These are phyloP conservation scores for Acanthochromis polyacanthus DNA, from an alignment of 2,113 vertebrate species.

Conservation along the genomic window DNA sequence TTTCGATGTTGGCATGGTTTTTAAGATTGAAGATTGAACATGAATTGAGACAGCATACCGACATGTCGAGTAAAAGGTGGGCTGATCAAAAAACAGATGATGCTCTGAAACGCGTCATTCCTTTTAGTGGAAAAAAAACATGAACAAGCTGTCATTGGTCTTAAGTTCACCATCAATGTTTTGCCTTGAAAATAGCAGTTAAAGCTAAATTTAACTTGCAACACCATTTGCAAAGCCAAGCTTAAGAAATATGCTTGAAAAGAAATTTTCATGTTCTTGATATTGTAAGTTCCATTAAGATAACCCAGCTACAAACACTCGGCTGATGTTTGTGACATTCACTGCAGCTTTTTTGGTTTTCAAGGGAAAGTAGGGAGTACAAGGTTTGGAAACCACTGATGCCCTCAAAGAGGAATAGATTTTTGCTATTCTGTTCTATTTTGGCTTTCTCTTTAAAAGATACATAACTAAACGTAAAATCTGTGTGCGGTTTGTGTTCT, in stretches of 20 bases:
- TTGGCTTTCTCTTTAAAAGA: not conserved
- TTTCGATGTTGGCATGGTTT: not conserved
- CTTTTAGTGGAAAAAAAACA: not conserved
- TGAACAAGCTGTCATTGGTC: too few species aligned
- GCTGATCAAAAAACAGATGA: not conserved
- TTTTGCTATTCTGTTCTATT: rapidly evolving
- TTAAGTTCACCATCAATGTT: too few species aligned
- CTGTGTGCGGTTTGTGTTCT: not conserved
- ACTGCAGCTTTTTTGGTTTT: too few species aligned
- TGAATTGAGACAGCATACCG: not conserved
- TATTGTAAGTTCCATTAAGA: not conserved
- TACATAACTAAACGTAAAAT: too few species aligned
- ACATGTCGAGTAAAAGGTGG: not conserved
- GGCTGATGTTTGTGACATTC: too few species aligned
- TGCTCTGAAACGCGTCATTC: not conserved
- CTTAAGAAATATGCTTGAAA: not conserved
- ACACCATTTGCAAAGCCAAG: not conserved
- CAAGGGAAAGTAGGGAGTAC: too few species aligned
- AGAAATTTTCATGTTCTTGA: not conserved
- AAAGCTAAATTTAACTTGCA: not conserved
- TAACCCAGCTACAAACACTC: not conserved
- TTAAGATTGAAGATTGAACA: not conserved
- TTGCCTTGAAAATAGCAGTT: not conserved
- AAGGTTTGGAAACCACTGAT: too few species aligned
- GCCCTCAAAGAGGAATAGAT: not conserved